Evolutionary conservation across 37 sponge, comb jelly and placozoan genomes (phyloP).

Genomic region (Aphrocallistes beatrix): DNA sequence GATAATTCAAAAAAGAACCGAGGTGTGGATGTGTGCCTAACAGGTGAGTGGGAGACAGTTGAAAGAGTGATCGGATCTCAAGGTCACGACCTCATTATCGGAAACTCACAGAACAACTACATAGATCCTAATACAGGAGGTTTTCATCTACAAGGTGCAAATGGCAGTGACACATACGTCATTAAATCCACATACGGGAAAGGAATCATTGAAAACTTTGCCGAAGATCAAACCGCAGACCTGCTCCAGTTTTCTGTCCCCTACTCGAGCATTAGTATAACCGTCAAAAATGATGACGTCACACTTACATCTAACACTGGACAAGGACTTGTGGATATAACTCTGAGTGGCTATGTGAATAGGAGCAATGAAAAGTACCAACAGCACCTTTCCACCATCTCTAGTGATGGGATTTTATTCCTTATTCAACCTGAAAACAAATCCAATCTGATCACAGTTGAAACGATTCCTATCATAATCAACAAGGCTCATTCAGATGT

Average conservation of each 20-base stretch:
- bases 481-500: not conserved
- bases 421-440: not conserved
- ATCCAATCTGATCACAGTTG: not conserved
- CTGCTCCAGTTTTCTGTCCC: not conserved
- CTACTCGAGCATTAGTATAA: not conserved
- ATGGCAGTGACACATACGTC: conserved; percentile 26
- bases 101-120: not conserved
- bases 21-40: too few relatives aligned
- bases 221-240: not conserved
- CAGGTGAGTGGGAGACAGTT: not conserved
- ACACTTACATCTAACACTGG: not conserved
- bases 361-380: not conserved
- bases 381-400: not conserved
- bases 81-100: not conserved
- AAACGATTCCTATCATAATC: too few relatives aligned
- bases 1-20: too few relatives aligned
- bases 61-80: conserved; percentile 1
- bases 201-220: conserved; percentile 1
- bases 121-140: conserved; percentile 17
- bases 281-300: not conserved
- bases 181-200: not conserved
- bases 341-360: not conserved
- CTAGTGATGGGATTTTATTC: not conserved
- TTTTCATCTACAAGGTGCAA: not conserved
- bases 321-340: not conserved